Evolutionary conservation across 2,797 vertebrate species (phyloP).

Genomic region (Knipowitschia caucasica): DNA sequence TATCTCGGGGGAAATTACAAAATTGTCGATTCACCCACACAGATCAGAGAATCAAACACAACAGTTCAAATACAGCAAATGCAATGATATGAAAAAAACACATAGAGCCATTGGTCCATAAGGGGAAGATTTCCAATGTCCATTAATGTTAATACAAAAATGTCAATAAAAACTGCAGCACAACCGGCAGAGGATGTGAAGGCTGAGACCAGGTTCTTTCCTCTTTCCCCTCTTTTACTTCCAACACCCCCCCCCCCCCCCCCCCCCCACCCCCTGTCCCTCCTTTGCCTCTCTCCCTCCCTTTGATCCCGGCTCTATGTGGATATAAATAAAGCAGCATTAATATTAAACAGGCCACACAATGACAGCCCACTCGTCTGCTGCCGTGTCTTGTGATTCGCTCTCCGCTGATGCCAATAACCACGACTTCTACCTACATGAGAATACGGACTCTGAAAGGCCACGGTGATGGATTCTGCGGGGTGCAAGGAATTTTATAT

Average conservation of each 20-base stretch:
- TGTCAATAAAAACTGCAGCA: too few relatives aligned
- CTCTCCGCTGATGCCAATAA: slow-evolving; percentile 34
- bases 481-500: too few relatives aligned
- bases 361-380: background rate
- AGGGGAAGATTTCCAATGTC: too few relatives aligned
- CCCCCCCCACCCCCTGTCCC: background rate
- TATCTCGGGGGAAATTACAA: too few relatives aligned
- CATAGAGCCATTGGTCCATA: too few relatives aligned
- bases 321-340: slow-evolving; percentile 21
- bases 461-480: background rate
- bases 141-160: too few relatives aligned
- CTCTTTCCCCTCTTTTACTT: background rate
- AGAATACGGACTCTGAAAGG: background rate
- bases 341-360: slow-evolving; percentile 21
- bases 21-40: too few relatives aligned
- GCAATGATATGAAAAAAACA: too few relatives aligned
- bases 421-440: background rate
- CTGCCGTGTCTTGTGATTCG: slow-evolving; percentile 39
- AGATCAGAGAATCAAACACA: too few relatives aligned
- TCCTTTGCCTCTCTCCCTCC: background rate
- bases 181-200: too few relatives aligned
- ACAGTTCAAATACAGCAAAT: too few relatives aligned
- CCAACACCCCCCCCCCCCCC: background rate
- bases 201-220: too few relatives aligned
- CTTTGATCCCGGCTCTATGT: slow-evolving; percentile 3